Percentiles rank a stretch among this genome's conserved stretches.
phyloP scores from a whole-genome alignment of 2,888 invertebrate species.

The Xestia ashworthii region DNA sequence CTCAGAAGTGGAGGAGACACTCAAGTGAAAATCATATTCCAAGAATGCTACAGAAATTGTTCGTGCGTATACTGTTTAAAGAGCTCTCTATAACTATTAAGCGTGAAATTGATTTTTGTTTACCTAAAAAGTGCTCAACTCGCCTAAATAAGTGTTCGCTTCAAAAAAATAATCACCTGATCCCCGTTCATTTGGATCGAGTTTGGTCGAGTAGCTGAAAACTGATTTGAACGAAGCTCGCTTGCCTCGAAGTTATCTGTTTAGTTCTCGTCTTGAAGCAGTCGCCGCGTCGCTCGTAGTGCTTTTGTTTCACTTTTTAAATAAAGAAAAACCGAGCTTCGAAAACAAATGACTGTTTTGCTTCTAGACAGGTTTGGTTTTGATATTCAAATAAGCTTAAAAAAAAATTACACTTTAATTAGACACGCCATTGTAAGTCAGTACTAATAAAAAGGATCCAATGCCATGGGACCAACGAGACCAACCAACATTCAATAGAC shows the following conservation, averaged over 20 bases:
- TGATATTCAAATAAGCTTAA: too few species aligned
- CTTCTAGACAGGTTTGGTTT: not conserved
- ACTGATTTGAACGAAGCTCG: not conserved
- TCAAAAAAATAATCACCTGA: not conserved
- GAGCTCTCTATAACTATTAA: not conserved
- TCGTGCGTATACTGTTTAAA: not conserved
- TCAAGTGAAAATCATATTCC: not conserved
- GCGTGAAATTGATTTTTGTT: too few species aligned
- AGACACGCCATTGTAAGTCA: not conserved
- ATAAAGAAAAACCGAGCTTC: too few species aligned
- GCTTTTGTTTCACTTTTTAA: not conserved
- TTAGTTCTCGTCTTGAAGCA: not conserved
- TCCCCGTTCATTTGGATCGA: not conserved
- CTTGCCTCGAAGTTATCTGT: not conserved
- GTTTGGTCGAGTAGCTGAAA: not conserved
- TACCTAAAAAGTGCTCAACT: too few species aligned
- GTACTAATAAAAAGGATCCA: not conserved
- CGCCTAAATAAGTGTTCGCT: too few species aligned
- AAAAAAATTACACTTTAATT: too few species aligned
- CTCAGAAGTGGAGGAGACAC: not conserved
- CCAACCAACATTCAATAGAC: not conserved
- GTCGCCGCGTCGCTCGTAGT: not conserved
- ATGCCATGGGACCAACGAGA: not conserved
- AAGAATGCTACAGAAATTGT: not conserved
- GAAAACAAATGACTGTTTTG: not conserved